Evolutionary conservation across 2,888 invertebrate species (phyloP), one percentile per base, ranked within the genome.

Genomic region (Creontiades dilutus): DNA sequence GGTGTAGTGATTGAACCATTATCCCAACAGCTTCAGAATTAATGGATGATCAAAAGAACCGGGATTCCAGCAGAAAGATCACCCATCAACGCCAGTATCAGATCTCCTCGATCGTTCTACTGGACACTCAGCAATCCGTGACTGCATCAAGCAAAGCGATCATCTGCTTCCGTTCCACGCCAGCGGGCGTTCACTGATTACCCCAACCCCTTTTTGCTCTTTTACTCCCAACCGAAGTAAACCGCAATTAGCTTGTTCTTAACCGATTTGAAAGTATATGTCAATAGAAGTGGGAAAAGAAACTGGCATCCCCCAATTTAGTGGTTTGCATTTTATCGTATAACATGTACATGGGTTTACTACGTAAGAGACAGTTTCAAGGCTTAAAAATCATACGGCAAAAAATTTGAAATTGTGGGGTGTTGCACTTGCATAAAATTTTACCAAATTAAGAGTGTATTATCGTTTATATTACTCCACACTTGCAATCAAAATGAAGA

Each of bases 171-270:
- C 19, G 68, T 68, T 68, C 68, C 68, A 68, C 12, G 68, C 23
- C 68, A 23, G 68, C 23, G 68, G 68, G 5, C 23, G 5, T 68
- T 68, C 68, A 23, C 68, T 68, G n/a, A 46, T 78, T 46, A 78
- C 46, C 11, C 14, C 14, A 4, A 12, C 0, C 46, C 28, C 46
- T 14, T 19, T 27, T 13, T 19, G 61, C 75, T 28, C 23, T 55
- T n/a, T 27, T 37, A 37, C 46, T 85, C 61, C 37, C 52, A 47
- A 37, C 37, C 76, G 47, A 28, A n/a, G 75, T 86, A 86, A 86
- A 75, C 86, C 76, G 16, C 86, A 86, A 86, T 86, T 86, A 86
- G 75, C 48, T 23, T 47, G 3, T 27, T 27, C n/a, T 28, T 47
- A 68, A 23, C 37, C 37, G 37, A 37, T 37, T 7, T 4, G 37